These are phyloP conservation scores for Ypsolopha scabrella DNA, from an alignment of 2,888 invertebrate genomes.

Conservation along the genomic window DNA sequence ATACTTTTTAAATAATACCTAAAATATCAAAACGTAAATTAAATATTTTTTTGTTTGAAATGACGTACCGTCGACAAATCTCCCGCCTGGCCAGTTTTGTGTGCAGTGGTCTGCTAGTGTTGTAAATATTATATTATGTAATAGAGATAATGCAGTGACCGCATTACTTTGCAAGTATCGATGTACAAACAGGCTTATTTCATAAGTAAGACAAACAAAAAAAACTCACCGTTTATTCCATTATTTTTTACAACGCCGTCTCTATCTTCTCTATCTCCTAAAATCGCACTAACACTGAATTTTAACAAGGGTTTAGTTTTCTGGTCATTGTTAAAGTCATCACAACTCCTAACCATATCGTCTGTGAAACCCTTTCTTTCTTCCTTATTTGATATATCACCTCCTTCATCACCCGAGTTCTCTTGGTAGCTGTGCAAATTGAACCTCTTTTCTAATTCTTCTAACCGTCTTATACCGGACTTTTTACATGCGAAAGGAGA, in stretches of 20 bases:
- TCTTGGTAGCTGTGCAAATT: slow-evolving; percentile 48
- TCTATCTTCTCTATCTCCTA: slow-evolving; percentile 73
- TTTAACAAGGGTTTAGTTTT: slow-evolving; percentile 82
- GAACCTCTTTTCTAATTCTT: slow-evolving; percentile 56
- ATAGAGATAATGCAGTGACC: no score
- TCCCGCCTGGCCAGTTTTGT: no score
- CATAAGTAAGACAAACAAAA: background rate
- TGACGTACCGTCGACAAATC: no score
- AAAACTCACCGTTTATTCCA: slow-evolving; percentile 41
- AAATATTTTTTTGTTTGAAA: no score
- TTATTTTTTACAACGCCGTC: slow-evolving; percentile 27
- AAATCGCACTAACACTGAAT: slow-evolving; percentile 93
- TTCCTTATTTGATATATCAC: background rate
- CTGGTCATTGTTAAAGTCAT: slow-evolving; percentile 43
- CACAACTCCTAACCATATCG: slow-evolving; percentile 51
- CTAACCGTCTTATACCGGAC: slow-evolving; percentile 48
- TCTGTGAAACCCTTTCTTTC: slow-evolving; percentile 29
- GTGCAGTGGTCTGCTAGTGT: no score
- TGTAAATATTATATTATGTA: no score
- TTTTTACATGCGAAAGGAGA: slow-evolving; percentile 61
- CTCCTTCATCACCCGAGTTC: slow-evolving; percentile 48
- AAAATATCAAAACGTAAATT: no score
- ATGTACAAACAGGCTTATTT: no score
- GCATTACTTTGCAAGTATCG: no score
- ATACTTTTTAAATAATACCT: no score